phyloP scores from a whole-genome alignment of 2,888 invertebrate species.

The Norana najaformis region DNA sequence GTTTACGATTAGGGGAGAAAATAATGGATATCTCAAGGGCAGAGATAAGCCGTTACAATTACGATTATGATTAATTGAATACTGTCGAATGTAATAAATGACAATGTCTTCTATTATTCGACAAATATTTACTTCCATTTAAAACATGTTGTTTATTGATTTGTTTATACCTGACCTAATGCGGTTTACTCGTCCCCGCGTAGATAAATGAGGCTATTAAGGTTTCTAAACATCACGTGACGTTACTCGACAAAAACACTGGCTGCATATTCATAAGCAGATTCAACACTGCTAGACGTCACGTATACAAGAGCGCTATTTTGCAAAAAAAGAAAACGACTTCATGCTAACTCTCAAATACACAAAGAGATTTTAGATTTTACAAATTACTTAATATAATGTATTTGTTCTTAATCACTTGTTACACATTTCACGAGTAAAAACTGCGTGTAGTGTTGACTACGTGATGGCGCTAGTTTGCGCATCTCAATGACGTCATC shows the following conservation, averaged over 20 bases:
- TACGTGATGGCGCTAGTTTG: background rate
- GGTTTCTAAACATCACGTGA: background rate
- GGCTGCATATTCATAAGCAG: background rate
- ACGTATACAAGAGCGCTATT: background rate
- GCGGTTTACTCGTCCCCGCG: too few relatives aligned
- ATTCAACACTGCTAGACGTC: background rate
- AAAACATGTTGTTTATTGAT: background rate
- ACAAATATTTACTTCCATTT: background rate
- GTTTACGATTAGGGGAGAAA: too few relatives aligned
- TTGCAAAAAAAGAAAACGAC: background rate
- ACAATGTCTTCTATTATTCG: too few relatives aligned
- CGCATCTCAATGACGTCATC: background rate
- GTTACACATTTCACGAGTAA: background rate
- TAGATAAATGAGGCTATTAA: too few relatives aligned
- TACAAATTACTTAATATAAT: too few relatives aligned
- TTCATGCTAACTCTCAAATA: background rate
- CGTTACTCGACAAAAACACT: background rate
- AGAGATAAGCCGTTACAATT: too few relatives aligned
- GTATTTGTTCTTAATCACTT: background rate
- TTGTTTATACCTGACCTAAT: background rate
- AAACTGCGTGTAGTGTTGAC: background rate
- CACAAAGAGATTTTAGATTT: background rate
- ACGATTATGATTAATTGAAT: background rate
- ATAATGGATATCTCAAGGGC: too few relatives aligned
- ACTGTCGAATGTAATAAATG: background rate